Conservation (phyloP, 2,113 vertebrate species). For the Silurus meridionalis region DNA sequence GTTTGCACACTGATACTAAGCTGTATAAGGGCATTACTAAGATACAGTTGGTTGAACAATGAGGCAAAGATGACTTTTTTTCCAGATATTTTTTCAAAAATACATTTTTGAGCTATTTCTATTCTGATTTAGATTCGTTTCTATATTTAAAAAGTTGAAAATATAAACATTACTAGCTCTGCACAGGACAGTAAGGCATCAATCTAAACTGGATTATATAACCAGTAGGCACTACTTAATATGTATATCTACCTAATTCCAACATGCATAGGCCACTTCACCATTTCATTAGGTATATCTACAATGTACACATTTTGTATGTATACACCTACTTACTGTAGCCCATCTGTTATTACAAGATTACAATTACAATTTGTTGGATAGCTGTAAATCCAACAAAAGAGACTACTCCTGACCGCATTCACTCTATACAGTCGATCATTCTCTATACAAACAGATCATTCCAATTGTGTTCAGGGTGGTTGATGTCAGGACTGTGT, state of each 20-base stretch:
- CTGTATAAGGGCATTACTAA: constrained; percentile 10
- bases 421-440: not conserved
- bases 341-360: not conserved
- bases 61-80: not conserved
- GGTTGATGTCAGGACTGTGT: too few relatives aligned
- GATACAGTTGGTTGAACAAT: not conserved
- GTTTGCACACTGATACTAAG: constrained; percentile 22
- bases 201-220: not conserved
- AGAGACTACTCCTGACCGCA: not conserved
- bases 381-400: not conserved
- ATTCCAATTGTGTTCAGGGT: too few relatives aligned
- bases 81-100: not conserved
- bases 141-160: not conserved
- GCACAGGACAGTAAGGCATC: not conserved
- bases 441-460: not conserved
- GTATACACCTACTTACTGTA: not conserved
- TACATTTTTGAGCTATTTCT: constrained; percentile 1
- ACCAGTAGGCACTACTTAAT: not conserved
- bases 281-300: not conserved
- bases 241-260: not conserved
- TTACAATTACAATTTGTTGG: not conserved
- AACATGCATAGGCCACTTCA: not conserved
- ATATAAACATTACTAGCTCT: not conserved
- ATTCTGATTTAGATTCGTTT: not conserved
- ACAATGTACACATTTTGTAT: not conserved